phyloP scores from a whole-genome alignment of 64 coral and sea anemone genomes.

The Pocillopora damicornis region DNA sequence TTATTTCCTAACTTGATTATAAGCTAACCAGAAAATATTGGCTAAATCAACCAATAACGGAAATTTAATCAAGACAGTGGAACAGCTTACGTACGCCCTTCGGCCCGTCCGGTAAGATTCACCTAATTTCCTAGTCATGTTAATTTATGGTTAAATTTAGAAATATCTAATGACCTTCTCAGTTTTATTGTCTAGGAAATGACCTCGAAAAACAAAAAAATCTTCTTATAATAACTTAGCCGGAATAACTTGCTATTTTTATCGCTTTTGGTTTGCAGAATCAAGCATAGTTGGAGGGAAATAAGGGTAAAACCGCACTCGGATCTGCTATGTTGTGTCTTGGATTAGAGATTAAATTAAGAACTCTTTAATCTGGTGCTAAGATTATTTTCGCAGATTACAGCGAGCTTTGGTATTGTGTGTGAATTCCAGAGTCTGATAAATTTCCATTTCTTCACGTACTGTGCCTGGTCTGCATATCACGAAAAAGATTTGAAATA shows the following conservation, averaged over 20 bases:
- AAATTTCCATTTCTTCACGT: background rate
- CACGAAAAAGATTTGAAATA: background rate
- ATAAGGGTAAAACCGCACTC: background rate
- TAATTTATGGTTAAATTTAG: background rate
- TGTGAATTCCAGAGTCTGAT: background rate
- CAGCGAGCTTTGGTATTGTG: background rate
- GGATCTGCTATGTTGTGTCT: background rate
- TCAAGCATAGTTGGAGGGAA: background rate
- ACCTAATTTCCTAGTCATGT: background rate
- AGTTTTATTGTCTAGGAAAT: background rate
- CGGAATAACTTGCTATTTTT: background rate
- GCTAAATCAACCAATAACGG: background rate
- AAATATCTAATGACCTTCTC: background rate
- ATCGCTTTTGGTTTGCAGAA: background rate
- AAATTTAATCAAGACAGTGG: background rate
- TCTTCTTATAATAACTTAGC: background rate
- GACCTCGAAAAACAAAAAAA: slow-evolving; percentile 14
- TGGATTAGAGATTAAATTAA: background rate
- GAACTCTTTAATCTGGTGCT: background rate
- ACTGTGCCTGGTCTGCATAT: background rate
- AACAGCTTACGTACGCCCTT: background rate
- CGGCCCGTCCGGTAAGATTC: too few species aligned
- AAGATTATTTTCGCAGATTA: slow-evolving; percentile 1
- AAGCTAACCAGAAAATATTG: background rate
- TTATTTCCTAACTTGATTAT: too few species aligned